These are phyloP conservation scores for Callyntrura sp. DNA, from an alignment of 2,888 invertebrate species.

Conservation along the genomic window DNA sequence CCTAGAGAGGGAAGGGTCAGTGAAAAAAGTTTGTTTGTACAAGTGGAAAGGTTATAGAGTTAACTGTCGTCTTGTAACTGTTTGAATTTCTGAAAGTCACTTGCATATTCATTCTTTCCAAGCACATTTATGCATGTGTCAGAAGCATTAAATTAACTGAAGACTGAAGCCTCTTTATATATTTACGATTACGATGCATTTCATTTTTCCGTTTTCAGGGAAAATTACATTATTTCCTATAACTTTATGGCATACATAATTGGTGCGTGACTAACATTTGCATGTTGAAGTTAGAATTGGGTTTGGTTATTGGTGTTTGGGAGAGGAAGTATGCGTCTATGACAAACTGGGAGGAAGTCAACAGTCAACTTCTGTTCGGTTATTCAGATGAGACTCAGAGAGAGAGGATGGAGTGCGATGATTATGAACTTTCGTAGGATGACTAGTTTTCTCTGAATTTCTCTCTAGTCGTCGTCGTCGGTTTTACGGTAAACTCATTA, in stretches of 20 bases:
- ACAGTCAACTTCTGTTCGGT: slow-evolving; percentile 1
- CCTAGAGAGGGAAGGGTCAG: not conserved
- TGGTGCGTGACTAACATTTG: slow-evolving; percentile 37
- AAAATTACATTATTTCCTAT: slow-evolving; percentile 21
- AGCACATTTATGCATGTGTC: too few relatives aligned
- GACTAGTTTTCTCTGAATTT: slow-evolving; percentile 28
- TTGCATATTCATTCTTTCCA: too few relatives aligned
- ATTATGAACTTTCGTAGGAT: not conserved
- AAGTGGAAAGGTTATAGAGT: slow-evolving; percentile 11
- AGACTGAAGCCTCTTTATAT: not conserved
- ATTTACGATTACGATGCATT: not conserved
- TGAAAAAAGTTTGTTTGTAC: not conserved
- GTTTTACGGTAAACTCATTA: slow-evolving; percentile 47
- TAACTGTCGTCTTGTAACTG: slow-evolving; percentile 7
- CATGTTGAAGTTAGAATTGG: not conserved
- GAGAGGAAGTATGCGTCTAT: not conserved
- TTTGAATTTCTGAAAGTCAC: slow-evolving; percentile 22
- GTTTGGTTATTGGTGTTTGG: slow-evolving; percentile 20
- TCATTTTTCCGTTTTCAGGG: not conserved
- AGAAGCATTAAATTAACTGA: slow-evolving; percentile 20
- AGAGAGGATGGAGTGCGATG: not conserved
- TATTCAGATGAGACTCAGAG: not conserved
- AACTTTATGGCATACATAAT: slow-evolving; percentile 24
- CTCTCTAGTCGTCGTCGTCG: not conserved
- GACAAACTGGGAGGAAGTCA: not conserved